Percentiles rank a stretch among this genome's conserved stretches.
Conservation (phyloP, 1,140 invertebrate species). For the Homalodisca vitripennis region DNA sequence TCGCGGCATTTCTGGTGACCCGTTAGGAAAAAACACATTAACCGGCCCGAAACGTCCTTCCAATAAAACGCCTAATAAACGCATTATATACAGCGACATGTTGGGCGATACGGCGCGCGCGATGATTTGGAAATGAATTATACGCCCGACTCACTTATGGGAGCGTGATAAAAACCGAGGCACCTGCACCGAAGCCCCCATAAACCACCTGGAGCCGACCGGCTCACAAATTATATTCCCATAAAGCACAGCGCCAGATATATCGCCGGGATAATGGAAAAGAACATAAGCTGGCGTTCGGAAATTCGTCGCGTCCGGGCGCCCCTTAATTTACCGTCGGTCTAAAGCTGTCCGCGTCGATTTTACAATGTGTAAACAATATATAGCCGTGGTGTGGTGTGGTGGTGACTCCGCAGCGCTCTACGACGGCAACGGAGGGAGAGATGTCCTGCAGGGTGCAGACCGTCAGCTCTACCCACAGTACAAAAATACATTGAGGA, state of each 20-base stretch:
- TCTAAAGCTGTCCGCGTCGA: constrained; percentile 21
- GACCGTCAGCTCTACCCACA: no score
- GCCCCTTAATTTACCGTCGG: constrained; percentile 12
- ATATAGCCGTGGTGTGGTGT: constrained; percentile 19
- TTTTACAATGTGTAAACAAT: constrained; percentile 30
- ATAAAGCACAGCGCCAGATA: no score
- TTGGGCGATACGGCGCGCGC: background rate
- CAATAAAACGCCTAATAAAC: background rate
- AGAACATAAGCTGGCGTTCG: background rate
- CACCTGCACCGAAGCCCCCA: constrained; percentile 5
- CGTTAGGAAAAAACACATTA: no score
- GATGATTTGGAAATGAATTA: constrained; percentile 14
- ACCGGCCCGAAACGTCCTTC: background rate
- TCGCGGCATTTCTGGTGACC: no score
- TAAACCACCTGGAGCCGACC: background rate
- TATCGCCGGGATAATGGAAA: constrained; percentile 15
- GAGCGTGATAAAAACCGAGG: constrained; percentile 4
- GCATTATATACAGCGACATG: background rate
- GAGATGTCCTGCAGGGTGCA: no score
- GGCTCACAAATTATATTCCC: no score
- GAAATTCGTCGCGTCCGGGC: background rate
- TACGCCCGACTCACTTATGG: background rate
- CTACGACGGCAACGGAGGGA: no score
- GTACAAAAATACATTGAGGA: no score
- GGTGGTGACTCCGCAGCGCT: no score